Evolutionary conservation across 2,888 invertebrate species (phyloP).

Genomic region (Mechanitis messenoides): DNA sequence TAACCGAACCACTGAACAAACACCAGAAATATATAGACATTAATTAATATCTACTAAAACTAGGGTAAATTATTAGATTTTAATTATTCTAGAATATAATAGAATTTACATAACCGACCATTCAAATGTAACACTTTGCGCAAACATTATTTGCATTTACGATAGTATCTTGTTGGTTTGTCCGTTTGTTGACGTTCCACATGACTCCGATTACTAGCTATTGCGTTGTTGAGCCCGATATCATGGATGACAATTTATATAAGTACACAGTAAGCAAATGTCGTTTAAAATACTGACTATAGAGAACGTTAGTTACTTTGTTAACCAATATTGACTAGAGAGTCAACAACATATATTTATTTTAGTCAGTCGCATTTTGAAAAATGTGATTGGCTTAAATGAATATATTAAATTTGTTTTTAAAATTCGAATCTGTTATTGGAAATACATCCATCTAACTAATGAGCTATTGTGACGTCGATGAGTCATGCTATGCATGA

Average conservation of each 20-base stretch:
- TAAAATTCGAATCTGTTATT: too few species aligned
- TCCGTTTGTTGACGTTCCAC: conserved; percentile 21
- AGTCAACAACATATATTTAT: too few species aligned
- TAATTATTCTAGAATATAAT: neutral
- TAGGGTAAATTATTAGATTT: neutral
- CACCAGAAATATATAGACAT: too few species aligned
- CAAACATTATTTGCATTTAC: neutral
- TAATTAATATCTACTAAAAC: too few species aligned
- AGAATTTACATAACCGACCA: neutral
- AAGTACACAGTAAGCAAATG: conserved; percentile 21
- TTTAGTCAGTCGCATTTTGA: too few species aligned
- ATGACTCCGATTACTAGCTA: conserved; percentile 21
- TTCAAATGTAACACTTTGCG: neutral
- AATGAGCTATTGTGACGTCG: too few species aligned
- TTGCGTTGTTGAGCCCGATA: conserved; percentile 16
- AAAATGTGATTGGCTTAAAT: too few species aligned
- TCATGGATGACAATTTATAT: conserved; percentile 28
- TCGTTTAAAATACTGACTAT: neutral
- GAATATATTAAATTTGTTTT: too few species aligned
- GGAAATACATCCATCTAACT: too few species aligned
- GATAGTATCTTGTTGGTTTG: neutral
- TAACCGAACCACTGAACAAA: too few species aligned
- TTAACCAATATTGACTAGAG: neutral
- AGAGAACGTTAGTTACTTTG: neutral
- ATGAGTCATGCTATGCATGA: too few species aligned